These are phyloP conservation scores for Megaptera novaeangliae DNA, from an alignment of 2,113 vertebrate species.

Conservation along the genomic window DNA sequence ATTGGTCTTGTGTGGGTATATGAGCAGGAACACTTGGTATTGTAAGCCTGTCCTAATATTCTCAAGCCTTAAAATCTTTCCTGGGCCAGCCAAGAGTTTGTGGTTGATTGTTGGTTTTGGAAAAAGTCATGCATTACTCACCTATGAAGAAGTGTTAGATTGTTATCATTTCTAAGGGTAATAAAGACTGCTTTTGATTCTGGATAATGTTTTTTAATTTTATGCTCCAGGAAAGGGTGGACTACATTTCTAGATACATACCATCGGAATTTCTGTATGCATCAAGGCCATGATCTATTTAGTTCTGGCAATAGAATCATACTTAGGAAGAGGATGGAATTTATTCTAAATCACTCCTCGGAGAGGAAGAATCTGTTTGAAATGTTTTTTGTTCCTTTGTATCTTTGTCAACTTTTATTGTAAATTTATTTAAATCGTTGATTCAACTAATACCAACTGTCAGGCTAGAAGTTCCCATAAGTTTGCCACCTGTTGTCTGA, in stretches of 20 bases:
- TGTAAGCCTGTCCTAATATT: not conserved
- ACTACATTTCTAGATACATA: not conserved
- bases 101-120: constrained; percentile 20
- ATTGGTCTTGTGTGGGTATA: not conserved
- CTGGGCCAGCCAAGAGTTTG: not conserved
- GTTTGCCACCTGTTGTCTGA: not conserved
- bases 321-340: not conserved
- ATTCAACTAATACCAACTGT: not conserved
- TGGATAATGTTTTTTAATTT: not conserved
- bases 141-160: not conserved
- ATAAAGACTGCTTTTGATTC: constrained; percentile 11
- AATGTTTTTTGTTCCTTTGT: not conserved
- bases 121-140: not conserved
- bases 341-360: not conserved
- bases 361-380: not conserved
- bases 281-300: not conserved
- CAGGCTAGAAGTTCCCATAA: not conserved
- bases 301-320: not conserved
- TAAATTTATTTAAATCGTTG: not conserved
- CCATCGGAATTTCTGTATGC: not conserved
- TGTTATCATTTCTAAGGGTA: not conserved
- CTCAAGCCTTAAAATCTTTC: not conserved
- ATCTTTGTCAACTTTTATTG: not conserved
- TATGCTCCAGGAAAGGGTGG: not conserved
- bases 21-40: not conserved